Percentiles rank a stretch among this genome's conserved stretches.
These are phyloP conservation scores for Ormyrus labotus DNA, from an alignment of 2,888 invertebrate genomes.

Conservation along the genomic window DNA sequence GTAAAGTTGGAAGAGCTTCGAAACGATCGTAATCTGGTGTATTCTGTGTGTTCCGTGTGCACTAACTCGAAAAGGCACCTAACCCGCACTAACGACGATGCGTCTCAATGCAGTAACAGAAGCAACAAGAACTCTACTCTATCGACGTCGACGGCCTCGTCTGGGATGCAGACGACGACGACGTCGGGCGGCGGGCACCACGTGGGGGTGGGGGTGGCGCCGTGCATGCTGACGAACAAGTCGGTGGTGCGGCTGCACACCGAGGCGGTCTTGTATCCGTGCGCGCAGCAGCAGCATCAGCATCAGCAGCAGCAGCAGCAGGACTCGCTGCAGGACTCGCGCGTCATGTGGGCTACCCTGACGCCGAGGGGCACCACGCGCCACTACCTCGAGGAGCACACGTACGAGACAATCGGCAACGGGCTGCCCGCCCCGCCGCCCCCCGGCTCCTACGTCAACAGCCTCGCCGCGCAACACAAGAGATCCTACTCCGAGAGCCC, in stretches of 20 bases:
- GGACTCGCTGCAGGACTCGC: constrained; percentile 77
- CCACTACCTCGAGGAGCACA: constrained; percentile 78
- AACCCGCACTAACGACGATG: constrained; percentile 49
- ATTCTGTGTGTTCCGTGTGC: constrained; percentile 35
- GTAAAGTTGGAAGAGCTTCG: neutral
- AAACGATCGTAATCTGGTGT: constrained; percentile 41
- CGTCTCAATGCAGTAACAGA: constrained; percentile 64
- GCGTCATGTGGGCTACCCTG: constrained; percentile 89
- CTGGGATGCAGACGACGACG: constrained; percentile 71
- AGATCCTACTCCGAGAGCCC: constrained; percentile 70
- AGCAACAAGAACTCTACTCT: constrained; percentile 71
- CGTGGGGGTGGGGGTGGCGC: neutral
- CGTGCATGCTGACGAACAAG: constrained; percentile 22
- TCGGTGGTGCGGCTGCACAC: constrained; percentile 70
- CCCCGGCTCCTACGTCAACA: constrained; percentile 22
- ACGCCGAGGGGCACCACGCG: constrained; percentile 87
- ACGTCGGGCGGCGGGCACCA: constrained; percentile 50
- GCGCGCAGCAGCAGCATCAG: constrained; percentile 65
- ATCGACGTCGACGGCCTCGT: constrained; percentile 69
- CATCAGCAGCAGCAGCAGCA: constrained; percentile 65
- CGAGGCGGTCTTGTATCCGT: constrained; percentile 80
- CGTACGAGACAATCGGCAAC: constrained; percentile 72
- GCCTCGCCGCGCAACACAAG: constrained; percentile 60
- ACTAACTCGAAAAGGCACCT: neutral
- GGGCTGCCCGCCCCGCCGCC: constrained; percentile 34